Base-by-base conservation (phyloP, 2,888 invertebrate genomes). In the Epistrophe eligans region DNA sequence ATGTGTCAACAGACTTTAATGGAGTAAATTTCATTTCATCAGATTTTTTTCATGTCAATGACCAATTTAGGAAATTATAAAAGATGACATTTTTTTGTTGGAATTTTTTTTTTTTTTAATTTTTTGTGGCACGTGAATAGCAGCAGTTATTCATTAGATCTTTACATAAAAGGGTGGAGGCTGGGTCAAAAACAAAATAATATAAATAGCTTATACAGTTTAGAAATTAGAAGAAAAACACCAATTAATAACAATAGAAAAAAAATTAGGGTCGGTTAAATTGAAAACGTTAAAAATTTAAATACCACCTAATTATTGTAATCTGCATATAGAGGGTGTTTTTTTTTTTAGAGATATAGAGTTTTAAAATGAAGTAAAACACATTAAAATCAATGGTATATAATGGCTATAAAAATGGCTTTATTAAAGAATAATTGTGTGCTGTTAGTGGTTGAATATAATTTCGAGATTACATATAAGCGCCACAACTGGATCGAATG, bases 21-120 rank as follows among this genome's bases (percentile, higher is more conserved):
- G 77, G 62, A 70, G 28, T 76, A 35, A 60, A 52, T 71, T 55
- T 58, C 48, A 77, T 57, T 81, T 74, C 73, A 66, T 74, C 77
- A 45, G 85, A 85, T 85, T 81, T 70, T 50, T 81, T 64, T 80
- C 71, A 85, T 77, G 81, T 82, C 82, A 81, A 79, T 82, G 81
- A 70, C 81, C 85, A 77, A 81, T 77, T 84, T 66, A 52, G 80
- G 64, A 38, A 80, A 66, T 76, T 43, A n/a, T n/a, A 52, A 62
- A 60, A 62, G 28, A 62, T 60, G 79, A 17, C 43, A 15, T 32
- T 45, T 58, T 40, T 58, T 43, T 11, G 48, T 79, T 67, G 15
- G 15, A 52, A 43, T n/a, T 55, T 32, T 32, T 32, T 32, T 32
- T 4, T 32, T 32, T 32, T 77, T 45, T 35, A 28, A 52, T 40